Evolutionary conservation across 2,888 invertebrate genomes (phyloP), one percentile per base, ranked within the genome.

Genomic region (Deilephila elpenor): DNA sequence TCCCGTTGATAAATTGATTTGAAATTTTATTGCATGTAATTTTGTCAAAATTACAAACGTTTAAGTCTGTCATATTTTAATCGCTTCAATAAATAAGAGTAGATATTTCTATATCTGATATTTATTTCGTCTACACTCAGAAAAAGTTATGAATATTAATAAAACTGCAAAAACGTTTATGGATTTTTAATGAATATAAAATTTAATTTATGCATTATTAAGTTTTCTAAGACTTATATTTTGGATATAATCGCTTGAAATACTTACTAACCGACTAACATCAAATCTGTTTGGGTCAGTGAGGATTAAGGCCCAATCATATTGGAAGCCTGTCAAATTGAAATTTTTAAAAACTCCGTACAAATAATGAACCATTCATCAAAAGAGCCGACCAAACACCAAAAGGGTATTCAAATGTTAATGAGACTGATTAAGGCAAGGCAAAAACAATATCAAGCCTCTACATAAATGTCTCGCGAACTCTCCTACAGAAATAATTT

Each of bases 1-100:
- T 29, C 20, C 25, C 14, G 17, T 14, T 67, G 67, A 67, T 67
- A 67, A 51, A 67, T 64, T 51, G 67, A 67, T 67, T 67, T 67
- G 67, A 25, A 25, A 67, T 51, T 51, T 67, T 51, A 67, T 51
- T 51, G 67, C 44, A 51, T 67, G 67, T 67, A 67, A 67, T 67
- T 67, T 67, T 51, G 67, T 25, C 67, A 25, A 67, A 67, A 67
- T 67, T 67, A 44, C 67, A 67, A 44, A 20, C 67, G 25, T 67
- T 51, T 51, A 67, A 67, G 6, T 17, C 51, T 44, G 67, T 51
- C 25, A 19, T 67, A 67, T 67, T 67, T 25, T 67, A 51, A 67
- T 67, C 20, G 44, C 5, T 25, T 4, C n/a, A n/a, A 56, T 56
- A 56, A 56, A 56, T 56, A 7, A 56, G 56, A 56, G n/a, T n/a